phyloP scores from a whole-genome alignment of 2,797 vertebrate genomes.

The Tokudaia muenninki region DNA sequence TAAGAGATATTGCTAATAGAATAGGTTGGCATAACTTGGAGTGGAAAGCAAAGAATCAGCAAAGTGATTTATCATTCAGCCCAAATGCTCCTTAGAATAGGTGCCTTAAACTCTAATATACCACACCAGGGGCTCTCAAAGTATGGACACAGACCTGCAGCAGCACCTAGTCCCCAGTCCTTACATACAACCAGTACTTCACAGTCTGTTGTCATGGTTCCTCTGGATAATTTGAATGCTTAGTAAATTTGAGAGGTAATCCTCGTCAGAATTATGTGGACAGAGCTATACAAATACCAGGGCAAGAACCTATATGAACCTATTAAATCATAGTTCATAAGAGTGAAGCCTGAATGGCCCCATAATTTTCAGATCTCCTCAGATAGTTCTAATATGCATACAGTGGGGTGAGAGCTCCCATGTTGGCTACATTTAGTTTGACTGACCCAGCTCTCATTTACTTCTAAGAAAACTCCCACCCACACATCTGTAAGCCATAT shows the following conservation, averaged over 20 bases:
- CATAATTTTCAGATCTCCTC: not conserved
- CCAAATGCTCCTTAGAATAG: not conserved
- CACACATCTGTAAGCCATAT: not conserved
- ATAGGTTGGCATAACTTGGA: conserved; percentile 62
- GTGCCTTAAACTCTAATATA: not conserved
- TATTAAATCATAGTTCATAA: not conserved
- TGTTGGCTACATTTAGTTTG: not conserved
- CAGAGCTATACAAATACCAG: not conserved
- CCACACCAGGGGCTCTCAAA: not conserved
- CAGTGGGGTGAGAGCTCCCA: not conserved
- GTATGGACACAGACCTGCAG: too few relatives aligned
- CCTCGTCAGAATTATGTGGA: not conserved
- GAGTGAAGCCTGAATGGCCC: not conserved
- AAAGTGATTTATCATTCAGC: conserved; percentile 47
- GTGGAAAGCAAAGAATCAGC: conserved; percentile 51
- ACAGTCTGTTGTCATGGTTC: not conserved
- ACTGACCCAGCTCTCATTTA: not conserved
- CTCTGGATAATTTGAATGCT: not conserved
- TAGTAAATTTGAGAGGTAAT: not conserved
- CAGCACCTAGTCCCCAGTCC: not conserved
- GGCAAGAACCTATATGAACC: not conserved
- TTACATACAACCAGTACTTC: not conserved
- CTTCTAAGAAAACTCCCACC: not conserved
- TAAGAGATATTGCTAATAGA: conserved; percentile 66
- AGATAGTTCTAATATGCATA: not conserved